Evolutionary conservation across 2,113 vertebrate species (phyloP).

Genomic region (Sander vitreus): DNA sequence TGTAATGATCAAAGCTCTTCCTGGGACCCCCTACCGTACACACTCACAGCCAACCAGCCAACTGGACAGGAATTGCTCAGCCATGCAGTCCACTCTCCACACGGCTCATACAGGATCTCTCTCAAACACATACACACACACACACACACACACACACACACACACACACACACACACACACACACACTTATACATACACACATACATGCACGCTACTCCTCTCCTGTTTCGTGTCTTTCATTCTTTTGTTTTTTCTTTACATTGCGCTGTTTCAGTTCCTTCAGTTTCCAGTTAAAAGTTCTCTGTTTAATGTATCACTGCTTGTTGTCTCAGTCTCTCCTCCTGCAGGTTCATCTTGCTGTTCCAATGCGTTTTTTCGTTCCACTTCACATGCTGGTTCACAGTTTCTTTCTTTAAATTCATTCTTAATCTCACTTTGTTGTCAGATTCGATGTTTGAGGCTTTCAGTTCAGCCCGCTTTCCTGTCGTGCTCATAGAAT

Average conservation of each 20-base stretch:
- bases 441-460: conserved; percentile 39
- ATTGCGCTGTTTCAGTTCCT: conserved; percentile 23
- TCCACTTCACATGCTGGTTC: conserved; percentile 15
- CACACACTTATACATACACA: conserved; percentile 33
- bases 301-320: conserved; percentile 21
- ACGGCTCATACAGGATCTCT: conserved; percentile 66
- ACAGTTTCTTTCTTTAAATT: conserved; percentile 41
- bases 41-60: conserved; percentile 78
- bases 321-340: conserved; percentile 39
- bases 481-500: conserved; percentile 6
- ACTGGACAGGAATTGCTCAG: conserved; percentile 82
- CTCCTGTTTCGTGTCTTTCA: conserved; percentile 46
- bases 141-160: conserved; percentile 30
- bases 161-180: conserved; percentile 34
- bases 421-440: conserved; percentile 37
- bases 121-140: conserved; percentile 33
- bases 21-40: conserved; percentile 81
- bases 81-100: conserved; percentile 77
- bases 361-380: conserved; percentile 6
- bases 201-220: conserved; percentile 36
- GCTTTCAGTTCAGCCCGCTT: conserved; percentile 17
- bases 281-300: conserved; percentile 33
- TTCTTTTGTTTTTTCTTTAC: conserved; percentile 32
- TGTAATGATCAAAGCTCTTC: conserved; percentile 85
- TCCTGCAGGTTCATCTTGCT: conserved; percentile 12